Evolutionary conservation across 2,797 vertebrate genomes (phyloP).

Genomic region (Poecilia velifera): DNA sequence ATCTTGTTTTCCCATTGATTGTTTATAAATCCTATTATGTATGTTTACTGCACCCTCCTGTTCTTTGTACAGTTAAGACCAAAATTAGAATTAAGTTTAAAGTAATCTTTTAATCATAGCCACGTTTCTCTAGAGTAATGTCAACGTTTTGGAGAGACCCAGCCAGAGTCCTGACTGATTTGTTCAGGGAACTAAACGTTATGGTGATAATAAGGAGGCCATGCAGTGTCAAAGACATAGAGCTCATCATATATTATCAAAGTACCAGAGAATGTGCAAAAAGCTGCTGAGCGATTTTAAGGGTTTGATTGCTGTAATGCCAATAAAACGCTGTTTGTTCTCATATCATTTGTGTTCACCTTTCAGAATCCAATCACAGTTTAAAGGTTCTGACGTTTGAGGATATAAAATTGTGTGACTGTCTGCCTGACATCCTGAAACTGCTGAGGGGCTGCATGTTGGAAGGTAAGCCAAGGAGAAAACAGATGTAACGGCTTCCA

Average conservation of each 20-base stretch:
- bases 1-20: not conserved
- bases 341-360: not conserved
- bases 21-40: not conserved
- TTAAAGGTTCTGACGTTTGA: slow-evolving; percentile 86
- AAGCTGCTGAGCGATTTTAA: not conserved
- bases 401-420: slow-evolving; percentile 88
- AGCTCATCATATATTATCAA: not conserved
- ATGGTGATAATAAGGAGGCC: too few relatives aligned
- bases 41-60: not conserved
- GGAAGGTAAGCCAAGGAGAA: slow-evolving; percentile 80
- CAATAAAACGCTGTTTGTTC: not conserved
- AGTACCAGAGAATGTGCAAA: not conserved
- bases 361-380: slow-evolving; percentile 79
- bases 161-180: not conserved
- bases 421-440: slow-evolving; percentile 85
- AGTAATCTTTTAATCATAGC: not conserved
- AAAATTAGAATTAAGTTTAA: not conserved
- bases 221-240: too few relatives aligned
- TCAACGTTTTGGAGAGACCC: too few relatives aligned
- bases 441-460: slow-evolving; percentile 83
- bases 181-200: not conserved
- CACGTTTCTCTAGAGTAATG: not conserved
- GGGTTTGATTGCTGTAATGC: not conserved
- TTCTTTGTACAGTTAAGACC: not conserved
- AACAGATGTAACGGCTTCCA: not conserved